phyloP scores from a whole-genome alignment of 53 echinoderm and acorn worm species.

The Patiria pectinifera region DNA sequence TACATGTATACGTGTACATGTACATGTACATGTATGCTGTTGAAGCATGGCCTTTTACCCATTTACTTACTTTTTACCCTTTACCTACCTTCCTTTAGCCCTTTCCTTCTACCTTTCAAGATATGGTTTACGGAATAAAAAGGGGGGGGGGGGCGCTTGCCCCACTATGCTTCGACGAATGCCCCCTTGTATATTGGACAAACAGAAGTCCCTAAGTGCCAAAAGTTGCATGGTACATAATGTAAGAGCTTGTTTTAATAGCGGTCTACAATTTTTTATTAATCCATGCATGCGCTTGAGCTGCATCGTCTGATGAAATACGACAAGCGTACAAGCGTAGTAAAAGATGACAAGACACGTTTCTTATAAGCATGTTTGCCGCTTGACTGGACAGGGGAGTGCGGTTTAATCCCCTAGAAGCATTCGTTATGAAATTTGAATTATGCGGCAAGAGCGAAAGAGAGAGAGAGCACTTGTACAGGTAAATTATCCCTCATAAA shows the following conservation, averaged over 20 bases:
- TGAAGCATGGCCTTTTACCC: too few species aligned
- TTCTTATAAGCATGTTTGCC: slow-evolving; percentile 3
- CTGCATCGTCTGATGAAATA: not conserved
- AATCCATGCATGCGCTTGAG: too few species aligned
- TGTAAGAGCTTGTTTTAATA: too few species aligned
- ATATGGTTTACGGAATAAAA: too few species aligned
- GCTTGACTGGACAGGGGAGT: not conserved
- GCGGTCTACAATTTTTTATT: too few species aligned
- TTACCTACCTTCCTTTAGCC: too few species aligned
- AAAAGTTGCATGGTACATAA: not conserved
- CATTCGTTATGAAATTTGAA: not conserved
- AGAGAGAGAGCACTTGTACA: not conserved
- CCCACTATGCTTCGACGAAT: not conserved
- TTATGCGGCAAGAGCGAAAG: not conserved
- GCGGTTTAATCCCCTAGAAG: not conserved
- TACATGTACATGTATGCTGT: too few species aligned
- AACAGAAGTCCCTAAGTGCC: not conserved
- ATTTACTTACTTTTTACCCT: too few species aligned
- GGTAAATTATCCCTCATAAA: not conserved
- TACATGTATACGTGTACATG: too few species aligned
- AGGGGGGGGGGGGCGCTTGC: not conserved
- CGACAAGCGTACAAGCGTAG: not conserved
- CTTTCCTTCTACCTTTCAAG: too few species aligned
- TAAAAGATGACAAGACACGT: not conserved
- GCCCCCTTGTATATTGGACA: not conserved